Evolutionary conservation across 2,888 invertebrate species (phyloP), one percentile per base, ranked within the genome.

Genomic region (Philopedon plagiatum): DNA sequence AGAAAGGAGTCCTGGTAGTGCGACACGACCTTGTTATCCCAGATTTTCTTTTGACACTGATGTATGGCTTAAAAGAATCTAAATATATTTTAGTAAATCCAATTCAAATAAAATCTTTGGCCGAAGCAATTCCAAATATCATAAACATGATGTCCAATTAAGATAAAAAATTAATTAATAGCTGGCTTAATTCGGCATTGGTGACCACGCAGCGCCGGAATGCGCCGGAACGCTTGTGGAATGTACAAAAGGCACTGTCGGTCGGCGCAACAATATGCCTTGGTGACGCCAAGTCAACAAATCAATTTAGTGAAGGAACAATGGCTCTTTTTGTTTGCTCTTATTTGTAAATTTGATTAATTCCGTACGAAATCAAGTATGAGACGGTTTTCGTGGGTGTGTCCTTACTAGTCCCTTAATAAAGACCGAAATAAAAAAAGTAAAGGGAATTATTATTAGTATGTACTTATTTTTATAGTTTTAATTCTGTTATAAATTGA

Each of bases 291-390:
- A 39, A 62, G 63, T 70, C 62, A 70, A 70, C 70, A 70, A 70
- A 70, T 70, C 70, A 70, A 70, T 70, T 70, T 70, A 49, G 32
- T 70, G 63, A 63, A 57, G 70, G 63, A 63, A 70, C 70, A 70
- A 70, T 70, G 70, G 70, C 23, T n/a, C 18, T 65, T 65, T 65
- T 65, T 65, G 46, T 44, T n/a, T 13, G 56, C 11, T 29, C 15
- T 26, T 29, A 39, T 51, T 60, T 49, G 41, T 26, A 68, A 60
- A 61, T 62, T 62, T 69, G 62, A 69, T 62, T 62, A 61, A 69
- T 69, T 46, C 51, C 54, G n/a, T 32, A 23, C 23, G 61, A 61
- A 61, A 54, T 39, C 44, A 32, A 62, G 44, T 49, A 60, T 58
- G 66, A 11, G 32, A 26, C 23, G 49, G 41, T 18, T 46, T 44